A percentile compares a stretch with the other conserved stretches of the same genome.
Evolutionary conservation across 2,113 vertebrate species (phyloP).

Genomic region (Corythoichthys intestinalis): DNA sequence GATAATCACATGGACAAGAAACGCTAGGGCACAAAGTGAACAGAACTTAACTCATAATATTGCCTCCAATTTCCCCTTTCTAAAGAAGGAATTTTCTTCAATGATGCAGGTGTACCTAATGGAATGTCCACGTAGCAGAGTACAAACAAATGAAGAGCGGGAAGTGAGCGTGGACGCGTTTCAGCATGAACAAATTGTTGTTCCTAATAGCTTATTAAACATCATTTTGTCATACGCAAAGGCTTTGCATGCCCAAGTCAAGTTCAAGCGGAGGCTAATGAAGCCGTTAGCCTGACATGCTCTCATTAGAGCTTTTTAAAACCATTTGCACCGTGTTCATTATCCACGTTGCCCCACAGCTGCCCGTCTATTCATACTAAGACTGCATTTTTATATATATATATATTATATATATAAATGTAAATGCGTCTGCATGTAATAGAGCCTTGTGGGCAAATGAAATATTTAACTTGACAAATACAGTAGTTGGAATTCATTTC

Average conservation of each 20-base stretch:
- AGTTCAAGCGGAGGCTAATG: conserved; percentile 23
- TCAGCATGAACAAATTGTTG: neutral
- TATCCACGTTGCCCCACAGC: conserved; percentile 29
- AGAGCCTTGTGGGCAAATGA: conserved; percentile 8
- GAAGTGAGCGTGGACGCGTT: neutral
- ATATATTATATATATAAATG: neutral
- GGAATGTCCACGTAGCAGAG: neutral
- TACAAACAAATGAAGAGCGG: neutral
- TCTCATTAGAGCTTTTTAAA: conserved; percentile 35
- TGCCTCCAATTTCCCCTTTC: neutral
- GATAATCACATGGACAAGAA: too few species aligned
- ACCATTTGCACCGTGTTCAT: conserved; percentile 33
- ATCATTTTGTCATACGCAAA: conserved; percentile 6
- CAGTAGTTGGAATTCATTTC: too few species aligned
- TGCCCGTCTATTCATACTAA: conserved; percentile 15
- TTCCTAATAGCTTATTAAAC: neutral
- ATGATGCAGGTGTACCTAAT: neutral
- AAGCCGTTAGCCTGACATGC: conserved; percentile 17
- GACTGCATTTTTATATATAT: neutral
- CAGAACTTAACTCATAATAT: neutral
- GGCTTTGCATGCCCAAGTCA: conserved; percentile 8
- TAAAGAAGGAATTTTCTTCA: neutral
- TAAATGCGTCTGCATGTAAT: conserved; percentile 9
- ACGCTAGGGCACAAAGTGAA: too few species aligned
- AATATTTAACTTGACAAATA: conserved; percentile 10